phyloP scores from a whole-genome alignment of 1,140 invertebrate genomes.

The Lutraria rhynchaena region DNA sequence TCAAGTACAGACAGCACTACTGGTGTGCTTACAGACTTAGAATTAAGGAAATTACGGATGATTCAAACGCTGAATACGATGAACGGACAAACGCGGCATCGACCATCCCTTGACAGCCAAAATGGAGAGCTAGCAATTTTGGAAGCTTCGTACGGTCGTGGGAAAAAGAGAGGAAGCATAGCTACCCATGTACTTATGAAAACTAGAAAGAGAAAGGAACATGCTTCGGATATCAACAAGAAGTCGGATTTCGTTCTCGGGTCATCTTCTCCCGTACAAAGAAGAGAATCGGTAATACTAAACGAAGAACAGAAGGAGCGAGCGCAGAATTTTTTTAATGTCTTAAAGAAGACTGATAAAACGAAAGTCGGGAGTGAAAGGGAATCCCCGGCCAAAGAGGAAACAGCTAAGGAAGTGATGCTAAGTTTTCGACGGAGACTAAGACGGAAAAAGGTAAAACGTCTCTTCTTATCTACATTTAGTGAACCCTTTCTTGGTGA shows the following conservation, averaged over 20 bases:
- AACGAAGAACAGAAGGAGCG: conserved; percentile 28
- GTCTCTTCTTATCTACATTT: background rate
- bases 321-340: conserved; percentile 21
- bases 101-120: conserved; percentile 32
- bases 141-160: conserved; percentile 48
- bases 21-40: conserved; percentile 31
- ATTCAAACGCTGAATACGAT: conserved; percentile 61
- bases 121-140: conserved; percentile 56
- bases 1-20: background rate
- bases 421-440: conserved; percentile 15
- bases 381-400: background rate
- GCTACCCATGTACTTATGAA: conserved; percentile 45
- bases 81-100: conserved; percentile 19
- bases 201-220: background rate
- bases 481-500: background rate
- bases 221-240: background rate
- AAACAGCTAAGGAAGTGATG: conserved; percentile 13
- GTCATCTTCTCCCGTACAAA: background rate
- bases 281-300: background rate
- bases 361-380: background rate
- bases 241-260: conserved; percentile 1
- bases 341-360: conserved; percentile 33
- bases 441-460: conserved; percentile 35
- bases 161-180: conserved; percentile 20
- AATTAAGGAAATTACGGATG: conserved; percentile 64